Percentiles rank a stretch among this genome's conserved stretches.
Evolutionary conservation across 2,797 vertebrate species (phyloP).

Genomic region (Anguilla pacifica): DNA sequence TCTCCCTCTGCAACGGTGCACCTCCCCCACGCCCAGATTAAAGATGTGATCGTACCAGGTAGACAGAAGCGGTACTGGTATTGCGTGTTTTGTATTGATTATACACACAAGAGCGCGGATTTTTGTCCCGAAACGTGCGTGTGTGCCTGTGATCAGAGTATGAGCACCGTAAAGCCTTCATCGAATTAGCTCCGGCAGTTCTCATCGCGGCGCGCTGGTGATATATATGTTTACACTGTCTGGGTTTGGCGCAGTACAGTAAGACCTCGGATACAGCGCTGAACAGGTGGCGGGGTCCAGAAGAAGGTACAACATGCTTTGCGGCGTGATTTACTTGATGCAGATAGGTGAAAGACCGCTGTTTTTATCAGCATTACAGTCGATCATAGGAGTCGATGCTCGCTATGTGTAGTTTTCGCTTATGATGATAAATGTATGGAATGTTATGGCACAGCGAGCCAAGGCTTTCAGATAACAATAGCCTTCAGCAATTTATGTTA

Average conservation of each 20-base stretch:
- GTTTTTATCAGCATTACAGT: constrained; percentile 6
- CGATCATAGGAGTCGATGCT: neutral
- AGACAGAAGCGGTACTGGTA: neutral
- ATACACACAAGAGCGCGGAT: neutral
- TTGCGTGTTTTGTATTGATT: constrained; percentile 16
- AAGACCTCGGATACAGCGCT: neutral
- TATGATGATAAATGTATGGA: neutral
- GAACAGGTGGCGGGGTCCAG: neutral
- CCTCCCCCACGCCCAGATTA: constrained; percentile 17
- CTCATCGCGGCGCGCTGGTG: neutral
- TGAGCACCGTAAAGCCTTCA: neutral
- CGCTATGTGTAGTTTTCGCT: neutral
- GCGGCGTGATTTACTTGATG: neutral
- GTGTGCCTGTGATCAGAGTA: neutral
- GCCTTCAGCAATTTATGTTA: neutral
- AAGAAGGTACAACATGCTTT: neutral
- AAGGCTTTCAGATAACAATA: neutral
- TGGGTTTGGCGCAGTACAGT: constrained; percentile 33
- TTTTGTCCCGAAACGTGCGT: neutral
- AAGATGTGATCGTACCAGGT: constrained; percentile 7
- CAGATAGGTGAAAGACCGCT: neutral
- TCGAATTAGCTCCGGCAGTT: neutral
- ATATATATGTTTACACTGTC: constrained; percentile 7
- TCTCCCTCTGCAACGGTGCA: constrained; percentile 36
- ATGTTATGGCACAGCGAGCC: neutral